phyloP scores from a whole-genome alignment of 2,113 vertebrate genomes.

The Thoracochromis brauschi region DNA sequence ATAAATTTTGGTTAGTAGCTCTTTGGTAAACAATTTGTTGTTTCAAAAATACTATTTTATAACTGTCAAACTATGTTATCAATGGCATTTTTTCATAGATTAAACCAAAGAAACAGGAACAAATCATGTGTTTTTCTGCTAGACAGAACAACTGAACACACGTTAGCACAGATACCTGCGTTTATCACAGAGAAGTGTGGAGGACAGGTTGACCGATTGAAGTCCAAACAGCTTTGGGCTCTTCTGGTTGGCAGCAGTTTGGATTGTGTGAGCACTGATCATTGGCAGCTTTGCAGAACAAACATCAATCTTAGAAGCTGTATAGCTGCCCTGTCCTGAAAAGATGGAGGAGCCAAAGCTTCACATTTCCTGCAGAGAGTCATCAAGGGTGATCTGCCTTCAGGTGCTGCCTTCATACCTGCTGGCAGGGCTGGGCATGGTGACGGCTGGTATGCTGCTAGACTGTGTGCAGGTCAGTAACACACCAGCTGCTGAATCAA shows the following conservation, averaged over 20 bases:
- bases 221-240: not conserved
- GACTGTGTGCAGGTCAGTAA: constrained; percentile 82
- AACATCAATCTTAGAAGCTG: not conserved
- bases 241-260: not conserved
- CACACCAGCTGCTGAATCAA: not conserved
- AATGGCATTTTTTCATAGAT: not conserved
- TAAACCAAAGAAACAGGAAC: not conserved
- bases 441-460: constrained; percentile 81
- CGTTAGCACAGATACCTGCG: not conserved
- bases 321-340: not conserved
- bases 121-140: not conserved
- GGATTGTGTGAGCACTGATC: not conserved
- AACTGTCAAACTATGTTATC: not conserved
- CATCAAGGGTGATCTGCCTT: constrained; percentile 63
- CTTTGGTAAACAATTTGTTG: not conserved
- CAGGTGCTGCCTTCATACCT: constrained; percentile 80
- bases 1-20: not conserved
- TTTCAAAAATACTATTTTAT: not conserved
- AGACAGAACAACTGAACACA: not conserved
- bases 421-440: constrained; percentile 83
- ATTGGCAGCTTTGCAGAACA: not conserved
- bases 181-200: not conserved
- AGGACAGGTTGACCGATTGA: not conserved
- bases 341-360: constrained; percentile 54
- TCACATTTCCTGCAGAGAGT: constrained; percentile 63